A percentile compares a stretch with the other conserved stretches of the same genome.
These are phyloP conservation scores for Eristalinus aeneus DNA, from an alignment of 2,888 invertebrate genomes.

Conservation along the genomic window DNA sequence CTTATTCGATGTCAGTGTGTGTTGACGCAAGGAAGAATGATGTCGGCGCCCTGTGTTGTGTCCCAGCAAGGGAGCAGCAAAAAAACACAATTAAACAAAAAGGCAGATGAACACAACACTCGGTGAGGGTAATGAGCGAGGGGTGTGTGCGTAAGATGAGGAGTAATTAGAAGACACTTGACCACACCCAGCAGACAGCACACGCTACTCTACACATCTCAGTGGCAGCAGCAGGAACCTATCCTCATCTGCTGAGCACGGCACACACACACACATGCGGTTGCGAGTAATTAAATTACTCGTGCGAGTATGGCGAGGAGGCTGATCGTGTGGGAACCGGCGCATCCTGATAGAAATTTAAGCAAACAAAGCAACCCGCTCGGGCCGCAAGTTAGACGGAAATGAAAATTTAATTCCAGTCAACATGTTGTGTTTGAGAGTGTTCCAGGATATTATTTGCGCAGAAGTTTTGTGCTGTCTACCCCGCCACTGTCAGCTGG, in stretches of 20 bases:
- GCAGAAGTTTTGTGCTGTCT: constrained; percentile 1
- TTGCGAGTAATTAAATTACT: not conserved
- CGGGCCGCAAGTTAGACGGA: not conserved
- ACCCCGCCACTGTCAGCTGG: not conserved
- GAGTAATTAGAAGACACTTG: not conserved
- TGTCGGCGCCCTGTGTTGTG: not conserved
- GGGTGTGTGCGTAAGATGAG: not conserved
- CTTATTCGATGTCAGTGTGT: not conserved
- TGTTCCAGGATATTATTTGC: constrained; percentile 3
- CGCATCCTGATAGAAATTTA: not conserved
- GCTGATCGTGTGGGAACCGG: not conserved
- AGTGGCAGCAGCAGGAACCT: not conserved
- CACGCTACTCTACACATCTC: not conserved
- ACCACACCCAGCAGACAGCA: not conserved
- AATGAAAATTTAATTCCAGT: constrained; percentile 18
- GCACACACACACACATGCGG: not conserved
- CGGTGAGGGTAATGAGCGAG: not conserved
- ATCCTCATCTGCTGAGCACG: not conserved
- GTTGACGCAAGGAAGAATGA: constrained; percentile 7
- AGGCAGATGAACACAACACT: not conserved
- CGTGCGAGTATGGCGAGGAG: not conserved
- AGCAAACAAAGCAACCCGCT: not conserved
- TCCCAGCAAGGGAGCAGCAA: not conserved
- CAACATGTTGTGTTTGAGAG: not conserved
- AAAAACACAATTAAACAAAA: not conserved